These are phyloP conservation scores for Phalacrocorax pelagicus DNA, from an alignment of 2,113 vertebrate species.

Conservation along the genomic window DNA sequence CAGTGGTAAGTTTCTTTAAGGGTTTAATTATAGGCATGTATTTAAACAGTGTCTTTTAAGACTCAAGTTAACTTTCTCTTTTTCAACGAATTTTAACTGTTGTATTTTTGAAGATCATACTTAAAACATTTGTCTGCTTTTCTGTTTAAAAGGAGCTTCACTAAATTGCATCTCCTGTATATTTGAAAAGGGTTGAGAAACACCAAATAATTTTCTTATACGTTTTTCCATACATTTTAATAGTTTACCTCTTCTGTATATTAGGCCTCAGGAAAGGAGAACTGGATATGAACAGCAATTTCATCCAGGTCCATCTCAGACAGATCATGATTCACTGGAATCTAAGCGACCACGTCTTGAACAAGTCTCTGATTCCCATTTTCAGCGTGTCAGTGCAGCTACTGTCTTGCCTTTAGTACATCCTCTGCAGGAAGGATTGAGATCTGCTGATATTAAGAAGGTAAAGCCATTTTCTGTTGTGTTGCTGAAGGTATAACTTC, in stretches of 20 bases:
- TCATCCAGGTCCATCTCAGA: slow-evolving; percentile 79
- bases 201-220: neutral
- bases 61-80: neutral
- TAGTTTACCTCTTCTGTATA: neutral
- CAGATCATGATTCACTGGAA: slow-evolving; percentile 89
- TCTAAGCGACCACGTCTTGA: slow-evolving; percentile 93
- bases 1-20: neutral
- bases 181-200: neutral
- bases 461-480: slow-evolving; percentile 65
- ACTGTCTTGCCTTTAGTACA: slow-evolving; percentile 84
- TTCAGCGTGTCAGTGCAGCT: slow-evolving; percentile 80
- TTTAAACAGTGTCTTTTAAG: neutral
- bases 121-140: neutral
- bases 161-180: neutral
- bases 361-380: slow-evolving; percentile 86
- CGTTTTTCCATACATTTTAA: neutral
- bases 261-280: slow-evolving; percentile 93
- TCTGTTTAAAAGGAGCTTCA: neutral
- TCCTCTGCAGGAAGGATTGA: slow-evolving; percentile 86
- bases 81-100: neutral
- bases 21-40: neutral
- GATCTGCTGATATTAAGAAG: slow-evolving; percentile 92
- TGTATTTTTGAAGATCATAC: neutral
- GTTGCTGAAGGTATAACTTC: neutral
- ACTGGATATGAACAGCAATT: slow-evolving; percentile 93